Evolutionary conservation across 1,140 invertebrate species (phyloP).

Genomic region (Trachelipus rathkii): DNA sequence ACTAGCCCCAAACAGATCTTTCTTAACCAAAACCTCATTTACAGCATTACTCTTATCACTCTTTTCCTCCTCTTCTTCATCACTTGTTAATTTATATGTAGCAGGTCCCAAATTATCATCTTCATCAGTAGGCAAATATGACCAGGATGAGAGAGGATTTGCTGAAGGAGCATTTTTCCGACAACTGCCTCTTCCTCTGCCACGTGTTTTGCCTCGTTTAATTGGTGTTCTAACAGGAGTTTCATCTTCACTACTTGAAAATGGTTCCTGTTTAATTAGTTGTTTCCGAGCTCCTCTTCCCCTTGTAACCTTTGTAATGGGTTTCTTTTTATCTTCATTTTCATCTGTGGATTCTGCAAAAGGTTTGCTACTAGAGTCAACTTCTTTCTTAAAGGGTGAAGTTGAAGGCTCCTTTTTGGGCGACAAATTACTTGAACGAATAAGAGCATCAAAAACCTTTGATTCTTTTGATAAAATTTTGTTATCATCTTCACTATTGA

Average conservation of each 20-base stretch:
- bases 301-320: conserved; percentile 46
- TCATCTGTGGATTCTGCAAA: conserved; percentile 33
- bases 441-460: conserved; percentile 40
- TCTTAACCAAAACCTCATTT: conserved; percentile 29
- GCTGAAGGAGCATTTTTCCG: background rate
- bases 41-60: conserved; percentile 16
- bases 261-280: conserved; percentile 33
- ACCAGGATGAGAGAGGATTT: conserved; percentile 2
- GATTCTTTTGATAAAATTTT: background rate
- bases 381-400: conserved; percentile 27
- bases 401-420: conserved; percentile 31
- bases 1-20: conserved; percentile 51
- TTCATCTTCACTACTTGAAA: conserved; percentile 41
- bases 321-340: conserved; percentile 25
- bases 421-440: conserved; percentile 15
- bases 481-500: conserved; percentile 29
- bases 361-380: conserved; percentile 20
- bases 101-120: conserved; percentile 38
- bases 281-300: conserved; percentile 39
- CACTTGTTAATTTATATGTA: conserved; percentile 44
- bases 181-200: conserved; percentile 51
- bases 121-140: conserved; percentile 27
- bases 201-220: conserved; percentile 46
- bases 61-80: conserved; percentile 37
- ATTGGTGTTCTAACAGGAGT: conserved; percentile 37